phyloP scores from a whole-genome alignment of 2,113 vertebrate genomes.

The Motacilla alba region DNA sequence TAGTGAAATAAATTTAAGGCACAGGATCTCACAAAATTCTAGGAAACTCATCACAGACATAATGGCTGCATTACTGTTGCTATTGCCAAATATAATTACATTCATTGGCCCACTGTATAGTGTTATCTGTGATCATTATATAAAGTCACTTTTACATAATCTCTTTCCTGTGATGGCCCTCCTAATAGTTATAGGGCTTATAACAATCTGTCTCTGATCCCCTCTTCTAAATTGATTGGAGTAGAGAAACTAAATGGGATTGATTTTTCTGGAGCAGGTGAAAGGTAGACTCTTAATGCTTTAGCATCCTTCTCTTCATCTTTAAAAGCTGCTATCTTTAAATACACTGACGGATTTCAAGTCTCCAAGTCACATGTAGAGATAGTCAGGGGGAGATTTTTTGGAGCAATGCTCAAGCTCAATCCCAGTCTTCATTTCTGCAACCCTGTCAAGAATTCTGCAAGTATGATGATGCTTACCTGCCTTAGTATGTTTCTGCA shows the following conservation, averaged over 20 bases:
- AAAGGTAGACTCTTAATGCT: neutral
- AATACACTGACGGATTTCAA: neutral
- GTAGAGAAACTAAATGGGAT: neutral
- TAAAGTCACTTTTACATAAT: conserved; percentile 13
- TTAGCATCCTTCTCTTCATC: neutral
- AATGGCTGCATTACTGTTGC: conserved; percentile 9
- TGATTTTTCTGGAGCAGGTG: neutral
- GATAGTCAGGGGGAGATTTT: neutral
- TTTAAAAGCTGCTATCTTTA: neutral
- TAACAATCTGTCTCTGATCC: neutral
- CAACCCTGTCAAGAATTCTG: neutral
- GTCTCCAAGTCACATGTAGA: neutral
- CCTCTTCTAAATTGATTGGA: neutral
- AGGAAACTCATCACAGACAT: neutral
- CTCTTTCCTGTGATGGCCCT: neutral
- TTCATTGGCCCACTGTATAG: neutral
- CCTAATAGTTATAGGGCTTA: neutral
- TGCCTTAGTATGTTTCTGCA: neutral
- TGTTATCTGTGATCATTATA: conserved; percentile 25
- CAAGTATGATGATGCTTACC: neutral
- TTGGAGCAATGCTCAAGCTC: neutral
- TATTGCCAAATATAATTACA: conserved; percentile 14
- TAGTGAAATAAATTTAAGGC: conserved; percentile 3
- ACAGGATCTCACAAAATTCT: neutral
- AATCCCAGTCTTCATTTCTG: neutral